A percentile compares a stretch with the other conserved stretches of the same genome.
Conservation (phyloP, 2,113 vertebrate genomes). For the Anser cygnoides region DNA sequence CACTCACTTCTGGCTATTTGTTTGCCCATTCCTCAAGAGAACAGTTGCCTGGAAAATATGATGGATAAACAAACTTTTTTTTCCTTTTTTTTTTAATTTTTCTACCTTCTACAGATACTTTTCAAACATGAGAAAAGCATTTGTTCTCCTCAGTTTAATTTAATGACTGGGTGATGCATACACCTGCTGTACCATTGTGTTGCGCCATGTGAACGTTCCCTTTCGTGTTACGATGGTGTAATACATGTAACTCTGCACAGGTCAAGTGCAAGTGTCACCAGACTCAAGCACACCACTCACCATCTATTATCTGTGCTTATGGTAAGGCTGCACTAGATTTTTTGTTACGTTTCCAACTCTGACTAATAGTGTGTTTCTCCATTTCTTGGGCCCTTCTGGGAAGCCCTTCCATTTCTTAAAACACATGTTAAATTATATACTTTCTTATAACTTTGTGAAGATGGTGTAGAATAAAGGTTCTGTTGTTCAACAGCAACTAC, state of each 20-base stretch:
- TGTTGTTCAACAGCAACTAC: background rate
- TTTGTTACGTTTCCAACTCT: background rate
- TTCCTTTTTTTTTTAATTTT: background rate
- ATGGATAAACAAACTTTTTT: background rate
- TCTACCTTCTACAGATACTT: background rate
- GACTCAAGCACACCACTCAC: background rate
- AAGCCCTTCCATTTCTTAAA: background rate
- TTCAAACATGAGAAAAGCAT: background rate
- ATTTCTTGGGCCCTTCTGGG: background rate
- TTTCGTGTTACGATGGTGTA: fast-evolving
- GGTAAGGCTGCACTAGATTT: background rate
- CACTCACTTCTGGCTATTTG: constrained; percentile 31
- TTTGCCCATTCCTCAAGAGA: constrained; percentile 21
- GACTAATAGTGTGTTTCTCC: background rate
- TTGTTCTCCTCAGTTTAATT: background rate
- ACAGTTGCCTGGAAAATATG: constrained; percentile 41
- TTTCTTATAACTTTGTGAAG: background rate
- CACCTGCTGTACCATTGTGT: background rate
- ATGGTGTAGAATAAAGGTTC: background rate
- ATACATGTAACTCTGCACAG: background rate
- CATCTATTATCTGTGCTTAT: background rate
- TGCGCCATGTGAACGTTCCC: background rate
- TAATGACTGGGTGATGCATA: background rate
- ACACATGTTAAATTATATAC: background rate
- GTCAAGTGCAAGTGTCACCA: fast-evolving